A percentile compares a stretch with the other conserved stretches of the same genome.
Conservation (phyloP, 2,888 invertebrate genomes). For the Liodrosophila aerea region DNA sequence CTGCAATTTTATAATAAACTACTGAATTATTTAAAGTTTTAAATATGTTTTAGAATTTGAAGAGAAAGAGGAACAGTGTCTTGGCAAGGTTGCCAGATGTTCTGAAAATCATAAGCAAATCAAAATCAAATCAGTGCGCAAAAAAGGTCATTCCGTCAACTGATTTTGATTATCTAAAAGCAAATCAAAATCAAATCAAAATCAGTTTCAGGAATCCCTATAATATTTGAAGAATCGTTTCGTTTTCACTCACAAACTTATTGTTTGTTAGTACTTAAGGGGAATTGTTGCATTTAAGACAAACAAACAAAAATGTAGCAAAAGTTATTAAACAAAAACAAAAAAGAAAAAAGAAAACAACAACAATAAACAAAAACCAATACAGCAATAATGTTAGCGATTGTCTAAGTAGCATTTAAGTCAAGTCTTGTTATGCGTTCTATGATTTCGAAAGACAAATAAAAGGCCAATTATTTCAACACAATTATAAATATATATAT, state of each 20-base stretch:
- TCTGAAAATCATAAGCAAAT: no score
- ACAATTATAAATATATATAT: slow-evolving; percentile 39
- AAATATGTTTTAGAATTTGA: no score
- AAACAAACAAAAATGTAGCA: slow-evolving; percentile 36
- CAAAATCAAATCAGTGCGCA: no score
- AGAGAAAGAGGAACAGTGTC: no score
- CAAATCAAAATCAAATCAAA: slow-evolving; percentile 9
- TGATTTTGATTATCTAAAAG: no score
- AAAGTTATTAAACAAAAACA: slow-evolving; percentile 33
- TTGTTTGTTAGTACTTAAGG: slow-evolving; percentile 70
- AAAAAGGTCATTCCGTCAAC: no score
- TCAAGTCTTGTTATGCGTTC: slow-evolving; percentile 59
- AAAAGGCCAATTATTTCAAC: slow-evolving; percentile 33
- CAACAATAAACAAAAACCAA: slow-evolving; percentile 19
- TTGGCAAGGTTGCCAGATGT: no score
- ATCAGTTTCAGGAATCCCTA: slow-evolving; percentile 21
- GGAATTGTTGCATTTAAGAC: slow-evolving; percentile 69
- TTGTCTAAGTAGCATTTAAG: slow-evolving; percentile 65
- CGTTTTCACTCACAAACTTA: slow-evolving; percentile 33
- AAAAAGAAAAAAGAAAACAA: neutral
- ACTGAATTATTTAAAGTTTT: no score
- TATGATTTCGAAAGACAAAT: slow-evolving; percentile 45
- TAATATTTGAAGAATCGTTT: slow-evolving; percentile 43
- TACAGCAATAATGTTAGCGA: slow-evolving; percentile 60
- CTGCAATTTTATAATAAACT: no score